phyloP scores from a whole-genome alignment of 2,797 vertebrate genomes.

The Ficedula albicollis region DNA sequence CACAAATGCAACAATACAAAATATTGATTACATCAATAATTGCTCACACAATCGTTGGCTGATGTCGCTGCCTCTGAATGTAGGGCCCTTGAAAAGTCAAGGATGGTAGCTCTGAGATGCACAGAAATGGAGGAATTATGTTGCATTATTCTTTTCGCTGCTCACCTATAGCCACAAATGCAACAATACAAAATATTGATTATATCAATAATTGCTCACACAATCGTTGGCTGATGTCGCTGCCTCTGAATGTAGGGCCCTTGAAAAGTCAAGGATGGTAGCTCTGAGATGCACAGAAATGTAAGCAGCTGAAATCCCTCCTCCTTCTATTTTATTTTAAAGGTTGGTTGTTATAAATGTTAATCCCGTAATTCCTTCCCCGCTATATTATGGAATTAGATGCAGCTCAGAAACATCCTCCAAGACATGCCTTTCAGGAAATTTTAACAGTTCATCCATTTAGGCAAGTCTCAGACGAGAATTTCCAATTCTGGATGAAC shows the following conservation, averaged over 20 bases:
- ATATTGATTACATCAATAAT: not conserved
- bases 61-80: fast-evolving
- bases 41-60: not conserved
- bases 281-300: not conserved
- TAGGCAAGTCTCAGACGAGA: not conserved
- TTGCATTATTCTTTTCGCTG: too few relatives aligned
- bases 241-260: not conserved
- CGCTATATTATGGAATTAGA: not conserved
- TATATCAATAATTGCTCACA: not conserved
- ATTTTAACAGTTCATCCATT: not conserved
- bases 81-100: not conserved
- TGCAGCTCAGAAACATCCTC: not conserved
- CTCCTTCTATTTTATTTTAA: not conserved
- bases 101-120: not conserved
- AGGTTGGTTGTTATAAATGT: not conserved
- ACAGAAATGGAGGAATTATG: too few relatives aligned
- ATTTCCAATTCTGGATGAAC: not conserved
- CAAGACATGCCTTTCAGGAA: not conserved
- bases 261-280: not conserved
- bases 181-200: too few relatives aligned
- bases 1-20: too few relatives aligned
- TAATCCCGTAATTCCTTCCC: not conserved
- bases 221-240: fast-evolving
- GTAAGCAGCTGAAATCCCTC: not conserved
- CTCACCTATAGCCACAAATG: too few relatives aligned